Conservation (phyloP, 2,113 vertebrate genomes). For the Turdus rufiventris region DNA sequence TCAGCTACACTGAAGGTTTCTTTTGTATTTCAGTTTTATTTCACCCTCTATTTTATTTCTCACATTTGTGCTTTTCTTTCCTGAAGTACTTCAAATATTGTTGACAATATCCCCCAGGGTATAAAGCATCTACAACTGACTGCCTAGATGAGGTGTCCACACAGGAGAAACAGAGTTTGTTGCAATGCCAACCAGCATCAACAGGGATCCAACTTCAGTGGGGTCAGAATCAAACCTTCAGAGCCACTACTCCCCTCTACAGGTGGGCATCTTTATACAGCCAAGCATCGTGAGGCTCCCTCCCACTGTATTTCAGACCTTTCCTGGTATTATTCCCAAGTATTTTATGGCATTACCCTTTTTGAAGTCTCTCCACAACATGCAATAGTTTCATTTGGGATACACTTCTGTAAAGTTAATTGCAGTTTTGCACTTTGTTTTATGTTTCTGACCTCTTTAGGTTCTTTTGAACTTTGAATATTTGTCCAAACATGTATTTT, state of each 20-base stretch:
- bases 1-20: background rate
- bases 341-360: background rate
- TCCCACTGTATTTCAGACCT: background rate
- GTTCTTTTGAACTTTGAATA: constrained; percentile 10
- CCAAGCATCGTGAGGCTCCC: background rate
- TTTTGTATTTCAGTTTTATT: background rate
- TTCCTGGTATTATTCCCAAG: background rate
- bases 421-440: background rate
- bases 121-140: background rate
- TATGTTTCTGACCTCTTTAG: background rate
- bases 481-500: background rate
- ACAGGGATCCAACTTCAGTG: background rate
- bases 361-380: background rate
- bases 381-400: background rate
- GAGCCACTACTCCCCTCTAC: background rate
- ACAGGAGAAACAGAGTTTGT: background rate
- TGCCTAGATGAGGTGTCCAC: background rate
- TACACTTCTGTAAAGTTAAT: constrained; percentile 2
- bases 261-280: background rate
- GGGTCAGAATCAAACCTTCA: background rate
- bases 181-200: background rate
- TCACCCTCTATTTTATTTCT: background rate
- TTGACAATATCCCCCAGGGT: background rate
- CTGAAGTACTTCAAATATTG: background rate
- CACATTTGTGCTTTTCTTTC: background rate